Conservation (phyloP, 2,888 invertebrate genomes). For the Miltochrista miniata region DNA sequence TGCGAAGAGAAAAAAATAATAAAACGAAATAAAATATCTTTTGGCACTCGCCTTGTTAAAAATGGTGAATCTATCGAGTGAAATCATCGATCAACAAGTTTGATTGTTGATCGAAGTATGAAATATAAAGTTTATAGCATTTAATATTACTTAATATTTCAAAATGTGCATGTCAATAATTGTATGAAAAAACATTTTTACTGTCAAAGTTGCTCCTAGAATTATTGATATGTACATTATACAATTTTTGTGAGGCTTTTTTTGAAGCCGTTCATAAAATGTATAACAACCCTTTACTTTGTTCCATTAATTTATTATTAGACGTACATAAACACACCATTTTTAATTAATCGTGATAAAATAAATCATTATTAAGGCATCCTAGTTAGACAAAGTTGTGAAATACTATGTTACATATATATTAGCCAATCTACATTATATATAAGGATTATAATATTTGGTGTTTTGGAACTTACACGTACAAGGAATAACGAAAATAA, state of each 20-base stretch:
- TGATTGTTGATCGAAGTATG: no score
- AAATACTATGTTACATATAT: conserved; percentile 36
- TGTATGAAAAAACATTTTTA: neutral
- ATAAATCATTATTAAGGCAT: conserved; percentile 31
- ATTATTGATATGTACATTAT: conserved; percentile 2
- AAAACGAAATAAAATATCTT: conserved; percentile 31
- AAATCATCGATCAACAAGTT: no score
- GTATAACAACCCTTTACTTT: neutral
- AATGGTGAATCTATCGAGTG: conserved; percentile 19
- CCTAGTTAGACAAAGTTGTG: conserved; percentile 26
- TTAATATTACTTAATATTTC: neutral
- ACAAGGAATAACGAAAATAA: conserved; percentile 28
- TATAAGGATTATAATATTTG: conserved; percentile 43
- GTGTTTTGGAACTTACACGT: conserved; percentile 65
- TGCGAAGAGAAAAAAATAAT: conserved; percentile 30
- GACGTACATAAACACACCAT: conserved; percentile 25
- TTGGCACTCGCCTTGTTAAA: conserved; percentile 47
- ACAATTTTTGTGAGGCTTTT: neutral
- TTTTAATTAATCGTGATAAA: conserved; percentile 29
- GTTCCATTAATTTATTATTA: neutral
- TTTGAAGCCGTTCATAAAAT: neutral
- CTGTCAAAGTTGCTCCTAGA: neutral
- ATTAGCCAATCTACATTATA: conserved; percentile 40
- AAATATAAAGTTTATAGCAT: neutral
- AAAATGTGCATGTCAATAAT: neutral